Evolutionary conservation across 2,113 vertebrate species (phyloP), one percentile per base, ranked within the genome.

Genomic region (Pygoscelis adeliae): DNA sequence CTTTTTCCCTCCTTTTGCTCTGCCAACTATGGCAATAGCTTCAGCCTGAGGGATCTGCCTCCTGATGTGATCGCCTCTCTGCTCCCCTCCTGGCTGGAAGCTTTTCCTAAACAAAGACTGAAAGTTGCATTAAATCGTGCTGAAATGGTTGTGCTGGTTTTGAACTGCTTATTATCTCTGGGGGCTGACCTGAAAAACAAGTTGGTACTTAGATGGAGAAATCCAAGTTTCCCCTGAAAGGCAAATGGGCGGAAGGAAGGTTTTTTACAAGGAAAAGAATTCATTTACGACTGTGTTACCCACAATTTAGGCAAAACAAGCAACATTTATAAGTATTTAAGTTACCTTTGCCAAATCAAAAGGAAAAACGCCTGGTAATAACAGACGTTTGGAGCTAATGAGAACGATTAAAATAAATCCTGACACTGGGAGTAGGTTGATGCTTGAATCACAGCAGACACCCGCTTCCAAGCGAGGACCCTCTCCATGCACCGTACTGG

Each of bases 171-270:
- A 96, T 95, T 96, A 96, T 93, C 91, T 93, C 47, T 32, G 73
- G 80, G 59, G 90, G 53, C 61, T 85, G 93, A 97, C 83, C 94
- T 95, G 92, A 97, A 97, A 97, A 97, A 88, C 91, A 94, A 97
- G 89, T 89, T 93, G 67, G 61, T 81, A 59, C 77, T 94, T 85
- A 80, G 14, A 67, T 5, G 14, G 92, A 89, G 92, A 97, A 97
- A 97, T 77, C 80, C 90, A 92, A 29, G 47, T 73, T 95, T 95
- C 58, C 77, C 90, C 56, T 44, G 34, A 90, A 90, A 96, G 63
- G 83, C 67, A 59, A 87, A 88, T 30, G 50, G 58, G 63, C 97
- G 58, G 62, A 97, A 94, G 65, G 49, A 85, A 87, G 87, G 40
- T 10, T 84, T 95, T 97, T 96, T 71, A 91, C 47, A 46, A 91